A percentile compares a stretch with the other conserved stretches of the same genome.
These are phyloP conservation scores for Harpagifer antarcticus DNA, from an alignment of 2,797 vertebrate genomes.

Conservation along the genomic window DNA sequence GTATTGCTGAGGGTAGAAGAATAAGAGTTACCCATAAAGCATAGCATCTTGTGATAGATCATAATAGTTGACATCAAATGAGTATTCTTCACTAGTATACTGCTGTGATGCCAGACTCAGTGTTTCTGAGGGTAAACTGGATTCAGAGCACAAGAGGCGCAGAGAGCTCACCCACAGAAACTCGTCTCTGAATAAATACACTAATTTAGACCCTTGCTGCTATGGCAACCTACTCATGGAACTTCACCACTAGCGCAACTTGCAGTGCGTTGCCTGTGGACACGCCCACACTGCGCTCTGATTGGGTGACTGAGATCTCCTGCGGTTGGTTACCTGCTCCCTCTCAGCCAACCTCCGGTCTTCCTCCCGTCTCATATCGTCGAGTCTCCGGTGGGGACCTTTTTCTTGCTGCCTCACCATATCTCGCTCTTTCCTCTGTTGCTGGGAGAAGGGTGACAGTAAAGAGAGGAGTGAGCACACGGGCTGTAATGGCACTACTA, in stretches of 20 bases:
- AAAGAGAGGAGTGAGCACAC: conserved; percentile 69
- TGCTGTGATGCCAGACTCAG: conserved; percentile 65
- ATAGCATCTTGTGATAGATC: not conserved
- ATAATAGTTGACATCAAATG: conserved; percentile 24
- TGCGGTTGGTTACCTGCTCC: conserved; percentile 89
- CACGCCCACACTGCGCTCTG: conserved; percentile 62
- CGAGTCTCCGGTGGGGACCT: conserved; percentile 91
- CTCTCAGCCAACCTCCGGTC: conserved; percentile 92
- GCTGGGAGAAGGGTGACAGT: conserved; percentile 82
- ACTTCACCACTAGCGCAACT: conserved; percentile 83
- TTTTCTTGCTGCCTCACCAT: conserved; percentile 95
- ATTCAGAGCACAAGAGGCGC: conserved; percentile 70
- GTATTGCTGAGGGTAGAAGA: too few relatives aligned
- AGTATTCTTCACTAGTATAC: conserved; percentile 23
- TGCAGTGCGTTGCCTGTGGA: conserved; percentile 57
- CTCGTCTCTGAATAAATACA: conserved; percentile 85
- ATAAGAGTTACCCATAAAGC: conserved; percentile 7
- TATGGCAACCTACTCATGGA: conserved; percentile 87
- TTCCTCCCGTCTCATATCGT: conserved; percentile 93
- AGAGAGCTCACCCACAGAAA: conserved; percentile 83
- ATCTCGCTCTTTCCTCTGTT: conserved; percentile 94
- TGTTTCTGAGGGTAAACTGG: conserved; percentile 69
- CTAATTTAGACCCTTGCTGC: conserved; percentile 88
- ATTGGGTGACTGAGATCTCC: conserved; percentile 67
- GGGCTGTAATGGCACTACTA: conserved; percentile 40